Base-by-base conservation (phyloP, 2,888 invertebrate genomes). In the Melanophora roralis region DNA sequence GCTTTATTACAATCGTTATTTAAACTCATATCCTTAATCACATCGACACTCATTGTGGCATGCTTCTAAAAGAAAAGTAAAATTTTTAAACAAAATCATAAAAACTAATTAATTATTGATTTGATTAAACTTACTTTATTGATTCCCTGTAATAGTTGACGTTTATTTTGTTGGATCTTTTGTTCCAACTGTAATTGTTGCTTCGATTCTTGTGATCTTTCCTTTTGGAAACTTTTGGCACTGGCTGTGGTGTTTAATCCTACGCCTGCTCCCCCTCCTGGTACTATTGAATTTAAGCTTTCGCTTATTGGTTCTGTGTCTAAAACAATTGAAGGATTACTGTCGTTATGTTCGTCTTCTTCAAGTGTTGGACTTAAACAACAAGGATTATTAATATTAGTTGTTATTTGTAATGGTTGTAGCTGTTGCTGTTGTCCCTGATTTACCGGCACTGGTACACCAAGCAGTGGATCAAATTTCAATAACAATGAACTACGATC, bases 11-110 rank as follows among this genome's bases (percentile, higher is more conserved):
- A 86, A 84, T 89, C 89, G 87, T 89, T 89, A 84, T 88, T 89
- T 83, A 89, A 87, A 81, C 85, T 85, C 81, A 85, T 84, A 81
- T 86, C 86, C 82, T 87, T 85, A 81, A 87, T 87, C 75, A 90
- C 88, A 86, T 89, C 90, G 84, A 89, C 89, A 88, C 89, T 90
- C 90, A 90, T 90, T 86, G 88, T 90, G 85, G 85, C 89, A 89
- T 89, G 85, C 86, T 88, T 86, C 89, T 89, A 9, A 3, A 60
- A 60, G 19, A 32, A n/a, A 19, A 74, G 23, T 1, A 21, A 67
- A 47, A 69, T 8, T 27, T 27, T 27, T 27, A 27, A 60, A 59
- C 23, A 0, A 6, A 43, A 60, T 32, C 19, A 27, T 60, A 32
- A 36, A 9, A 55, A 19, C n/a, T 55, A 16, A n/a, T n/a, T 36